A percentile compares a stretch with the other conserved stretches of the same genome.
phyloP scores from a whole-genome alignment of 2,888 invertebrate genomes.

The Melikaiella ostensackeni region DNA sequence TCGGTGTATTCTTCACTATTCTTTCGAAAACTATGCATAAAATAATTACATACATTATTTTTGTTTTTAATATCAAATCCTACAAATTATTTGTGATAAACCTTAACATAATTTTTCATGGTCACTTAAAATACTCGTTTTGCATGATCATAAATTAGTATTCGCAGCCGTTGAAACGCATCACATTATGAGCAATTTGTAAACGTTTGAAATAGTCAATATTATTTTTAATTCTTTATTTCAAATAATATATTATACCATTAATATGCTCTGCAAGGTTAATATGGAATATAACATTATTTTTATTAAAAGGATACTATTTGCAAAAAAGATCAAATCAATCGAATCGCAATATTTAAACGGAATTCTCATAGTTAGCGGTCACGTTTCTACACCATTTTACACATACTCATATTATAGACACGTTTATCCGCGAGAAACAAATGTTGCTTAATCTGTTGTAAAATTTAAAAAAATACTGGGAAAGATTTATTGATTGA shows the following conservation, averaged over 20 bases:
- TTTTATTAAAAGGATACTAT: too few species aligned
- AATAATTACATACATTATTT: not conserved
- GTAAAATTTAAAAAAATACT: too few species aligned
- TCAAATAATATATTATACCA: not conserved
- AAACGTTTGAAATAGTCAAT: not conserved
- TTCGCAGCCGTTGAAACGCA: not conserved
- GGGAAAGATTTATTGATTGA: not conserved
- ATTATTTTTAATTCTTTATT: not conserved
- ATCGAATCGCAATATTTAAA: too few species aligned
- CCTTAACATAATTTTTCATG: not conserved
- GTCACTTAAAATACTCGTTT: not conserved
- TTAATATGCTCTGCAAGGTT: not conserved
- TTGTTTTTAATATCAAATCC: not conserved
- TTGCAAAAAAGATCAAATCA: too few species aligned
- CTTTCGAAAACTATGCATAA: not conserved
- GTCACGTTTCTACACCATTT: too few species aligned
- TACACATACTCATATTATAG: too few species aligned
- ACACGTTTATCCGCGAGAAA: too few species aligned
- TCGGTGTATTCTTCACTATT: not conserved
- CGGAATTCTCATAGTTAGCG: too few species aligned
- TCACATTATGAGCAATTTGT: not conserved
- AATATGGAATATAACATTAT: not conserved
- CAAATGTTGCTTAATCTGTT: not conserved
- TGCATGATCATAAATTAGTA: not conserved
- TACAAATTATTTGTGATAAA: not conserved